Conservation (phyloP, 2,888 invertebrate species). For the Fabriciana adippe region DNA sequence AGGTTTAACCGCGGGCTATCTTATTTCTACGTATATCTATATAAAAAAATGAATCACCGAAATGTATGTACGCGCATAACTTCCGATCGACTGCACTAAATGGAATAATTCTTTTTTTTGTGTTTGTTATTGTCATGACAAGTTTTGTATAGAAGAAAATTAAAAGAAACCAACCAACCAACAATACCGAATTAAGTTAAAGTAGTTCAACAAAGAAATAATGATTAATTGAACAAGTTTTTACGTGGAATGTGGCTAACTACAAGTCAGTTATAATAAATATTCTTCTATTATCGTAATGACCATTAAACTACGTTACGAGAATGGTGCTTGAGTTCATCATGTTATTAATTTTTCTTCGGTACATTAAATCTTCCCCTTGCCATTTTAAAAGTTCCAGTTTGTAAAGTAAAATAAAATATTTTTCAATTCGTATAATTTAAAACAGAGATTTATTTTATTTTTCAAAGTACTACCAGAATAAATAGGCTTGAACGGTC, state of each 20-base stretch:
- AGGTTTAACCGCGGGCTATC: too few species aligned
- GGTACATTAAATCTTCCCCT: constrained; percentile 27
- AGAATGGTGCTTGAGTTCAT: constrained; percentile 33
- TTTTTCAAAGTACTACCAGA: not conserved
- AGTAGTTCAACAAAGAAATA: too few species aligned
- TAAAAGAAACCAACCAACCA: too few species aligned
- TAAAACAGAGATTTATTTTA: not conserved
- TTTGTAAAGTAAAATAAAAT: constrained; percentile 16
- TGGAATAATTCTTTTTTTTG: too few species aligned
- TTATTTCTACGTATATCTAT: too few species aligned
- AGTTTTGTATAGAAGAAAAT: too few species aligned
- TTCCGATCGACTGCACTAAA: too few species aligned
- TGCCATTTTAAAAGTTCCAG: constrained; percentile 3
- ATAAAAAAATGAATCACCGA: too few species aligned
- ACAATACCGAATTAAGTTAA: too few species aligned
- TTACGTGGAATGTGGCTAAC: not conserved
- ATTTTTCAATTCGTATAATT: not conserved
- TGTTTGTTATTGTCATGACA: too few species aligned
- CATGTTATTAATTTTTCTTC: constrained; percentile 35
- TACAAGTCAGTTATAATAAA: constrained; percentile 31
- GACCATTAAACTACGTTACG: constrained; percentile 33
- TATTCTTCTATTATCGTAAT: constrained; percentile 27
- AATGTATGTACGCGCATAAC: too few species aligned
- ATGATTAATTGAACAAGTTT: not conserved
- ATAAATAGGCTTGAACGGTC: too few species aligned